A percentile compares a stretch with the other conserved stretches of the same genome.
Conservation (phyloP, 2,797 vertebrate genomes). For the Brachyalestes nurse region DNA sequence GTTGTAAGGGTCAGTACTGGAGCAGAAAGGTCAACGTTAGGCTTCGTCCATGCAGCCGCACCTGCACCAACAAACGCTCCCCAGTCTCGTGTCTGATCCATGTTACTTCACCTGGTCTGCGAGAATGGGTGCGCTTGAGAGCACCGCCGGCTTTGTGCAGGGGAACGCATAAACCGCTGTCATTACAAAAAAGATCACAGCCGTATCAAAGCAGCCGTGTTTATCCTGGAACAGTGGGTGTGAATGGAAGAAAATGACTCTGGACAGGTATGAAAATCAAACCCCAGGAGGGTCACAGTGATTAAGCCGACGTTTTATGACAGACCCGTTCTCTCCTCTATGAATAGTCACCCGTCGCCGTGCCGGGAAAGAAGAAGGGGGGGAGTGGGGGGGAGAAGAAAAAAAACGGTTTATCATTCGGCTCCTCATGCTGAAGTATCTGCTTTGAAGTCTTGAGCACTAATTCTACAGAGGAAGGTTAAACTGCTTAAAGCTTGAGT, state of each 20-base stretch:
- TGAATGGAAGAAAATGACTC: constrained; percentile 68
- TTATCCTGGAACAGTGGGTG: constrained; percentile 64
- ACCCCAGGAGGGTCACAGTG: constrained; percentile 82
- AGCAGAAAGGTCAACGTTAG: constrained; percentile 39
- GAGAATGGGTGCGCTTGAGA: neutral
- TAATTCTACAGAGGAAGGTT: constrained; percentile 81
- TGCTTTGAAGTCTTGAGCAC: constrained; percentile 83
- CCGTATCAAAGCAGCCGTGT: constrained; percentile 66
- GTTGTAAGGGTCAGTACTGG: constrained; percentile 6
- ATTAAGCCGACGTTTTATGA: constrained; percentile 84
- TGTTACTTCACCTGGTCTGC: neutral
- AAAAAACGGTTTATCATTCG: constrained; percentile 76
- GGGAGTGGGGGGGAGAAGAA: no score
- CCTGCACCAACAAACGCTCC: neutral
- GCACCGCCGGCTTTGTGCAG: constrained; percentile 43
- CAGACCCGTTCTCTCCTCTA: constrained; percentile 75
- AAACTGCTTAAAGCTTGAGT: constrained; percentile 83
- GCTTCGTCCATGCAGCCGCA: constrained; percentile 29
- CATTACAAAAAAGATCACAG: constrained; percentile 54
- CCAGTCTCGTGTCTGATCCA: constrained; percentile 6
- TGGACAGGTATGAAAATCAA: constrained; percentile 81
- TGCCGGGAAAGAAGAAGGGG: constrained; percentile 64
- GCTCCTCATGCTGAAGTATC: constrained; percentile 71
- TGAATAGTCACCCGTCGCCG: constrained; percentile 72
- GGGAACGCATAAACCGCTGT: constrained; percentile 44